Evolutionary conservation across 2,888 invertebrate species (phyloP).

Genomic region (Lingula anatina): DNA sequence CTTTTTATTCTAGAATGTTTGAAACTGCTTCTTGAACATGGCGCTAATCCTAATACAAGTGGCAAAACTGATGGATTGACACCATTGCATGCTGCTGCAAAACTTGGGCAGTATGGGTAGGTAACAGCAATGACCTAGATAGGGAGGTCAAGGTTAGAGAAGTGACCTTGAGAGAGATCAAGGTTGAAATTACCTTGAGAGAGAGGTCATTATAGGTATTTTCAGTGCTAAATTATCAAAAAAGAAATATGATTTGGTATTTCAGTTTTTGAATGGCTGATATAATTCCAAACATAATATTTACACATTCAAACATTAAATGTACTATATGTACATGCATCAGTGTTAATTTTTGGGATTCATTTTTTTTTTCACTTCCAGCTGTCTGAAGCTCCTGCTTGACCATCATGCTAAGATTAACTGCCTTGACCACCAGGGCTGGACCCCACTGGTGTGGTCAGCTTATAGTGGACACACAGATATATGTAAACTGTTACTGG

Average conservation of each 20-base stretch:
- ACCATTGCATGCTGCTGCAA: constrained; percentile 37
- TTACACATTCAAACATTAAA: too few species aligned
- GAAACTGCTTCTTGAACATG: constrained; percentile 30
- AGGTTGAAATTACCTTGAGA: too few species aligned
- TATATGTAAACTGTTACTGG: constrained; percentile 30
- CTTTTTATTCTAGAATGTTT: constrained; percentile 29
- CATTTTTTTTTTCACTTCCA: constrained; percentile 11
- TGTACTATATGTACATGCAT: too few species aligned
- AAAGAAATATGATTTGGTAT: too few species aligned
- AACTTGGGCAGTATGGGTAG: constrained; percentile 32
- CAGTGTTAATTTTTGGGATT: background rate
- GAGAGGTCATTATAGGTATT: too few species aligned
- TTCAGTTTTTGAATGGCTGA: too few species aligned
- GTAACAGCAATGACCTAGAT: background rate
- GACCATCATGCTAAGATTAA: constrained; percentile 29
- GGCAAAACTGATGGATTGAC: constrained; percentile 29
- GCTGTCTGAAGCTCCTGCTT: constrained; percentile 33
- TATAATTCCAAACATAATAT: background rate
- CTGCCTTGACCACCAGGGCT: constrained; percentile 21
- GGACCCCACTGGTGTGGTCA: constrained; percentile 40
- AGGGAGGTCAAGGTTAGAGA: too few species aligned
- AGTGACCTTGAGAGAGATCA: too few species aligned
- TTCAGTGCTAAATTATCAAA: too few species aligned
- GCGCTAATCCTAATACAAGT: constrained; percentile 29
- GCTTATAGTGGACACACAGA: constrained; percentile 31